Evolutionary conservation across 2,888 invertebrate genomes (phyloP), one percentile per base, ranked within the genome.

Genomic region (Rhabditoides inermis): DNA sequence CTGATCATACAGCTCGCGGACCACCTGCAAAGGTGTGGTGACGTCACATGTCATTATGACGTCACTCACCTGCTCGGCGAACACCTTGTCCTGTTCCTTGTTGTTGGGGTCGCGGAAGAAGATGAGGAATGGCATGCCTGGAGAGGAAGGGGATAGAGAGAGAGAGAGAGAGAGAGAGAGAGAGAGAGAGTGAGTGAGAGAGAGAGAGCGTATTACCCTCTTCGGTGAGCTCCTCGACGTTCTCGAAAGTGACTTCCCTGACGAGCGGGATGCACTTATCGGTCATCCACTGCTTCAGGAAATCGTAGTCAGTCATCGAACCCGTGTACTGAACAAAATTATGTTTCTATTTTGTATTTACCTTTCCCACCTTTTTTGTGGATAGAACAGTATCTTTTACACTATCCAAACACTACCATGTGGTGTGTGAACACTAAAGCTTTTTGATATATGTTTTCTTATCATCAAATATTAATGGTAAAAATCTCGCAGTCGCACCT

Each of bases 161-260:
- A n/a, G n/a, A n/a, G n/a, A n/a, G n/a, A n/a, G n/a, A n/a, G n/a
- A n/a, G n/a, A n/a, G n/a, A n/a, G n/a, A n/a, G n/a, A n/a, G n/a
- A n/a, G n/a, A n/a, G n/a, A n/a, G n/a, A n/a, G n/a, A n/a, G n/a
- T n/a, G n/a, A n/a, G n/a, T n/a, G n/a, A n/a, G n/a, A n/a, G n/a
- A n/a, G n/a, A n/a, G n/a, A 32, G 15, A 15, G 32, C 7, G 32
- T 32, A 32, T n/a, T n/a, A n/a, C n/a, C n/a, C n/a, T 98, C 98
- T 56, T 74, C 74, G 2, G 74, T 74, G 26, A 74, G 53, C 45
- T 74, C 73, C 77, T 98, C 98, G 2, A 98, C 98, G 82, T 99
- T 99, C 79, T 95, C 94, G 79, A 99, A 99, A 0, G 95, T 99
- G 51, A 99, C 98, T 79, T 95, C 95, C 53, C 98, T 83, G 0